Conservation (phyloP, 2,888 invertebrate species). For the Caradrina kadenii region DNA sequence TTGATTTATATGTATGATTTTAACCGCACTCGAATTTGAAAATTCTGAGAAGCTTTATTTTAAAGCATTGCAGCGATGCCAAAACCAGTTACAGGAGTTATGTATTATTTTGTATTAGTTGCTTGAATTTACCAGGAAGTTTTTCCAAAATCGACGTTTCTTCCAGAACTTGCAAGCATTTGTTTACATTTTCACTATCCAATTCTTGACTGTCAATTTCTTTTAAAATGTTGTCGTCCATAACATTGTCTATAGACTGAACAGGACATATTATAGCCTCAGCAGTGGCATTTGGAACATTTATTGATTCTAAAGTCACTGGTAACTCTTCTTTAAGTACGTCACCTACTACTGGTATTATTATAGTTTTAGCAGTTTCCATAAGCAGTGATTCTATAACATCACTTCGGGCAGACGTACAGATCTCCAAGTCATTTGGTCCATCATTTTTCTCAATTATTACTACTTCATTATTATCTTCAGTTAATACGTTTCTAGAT, state of each 20-base stretch:
- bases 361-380: conserved; percentile 38
- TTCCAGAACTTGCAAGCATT: background rate
- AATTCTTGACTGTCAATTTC: background rate
- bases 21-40: background rate
- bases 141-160: background rate
- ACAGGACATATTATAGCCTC: background rate
- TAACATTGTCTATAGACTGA: background rate
- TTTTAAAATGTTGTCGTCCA: background rate
- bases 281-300: background rate
- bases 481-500: background rate
- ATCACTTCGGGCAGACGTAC: background rate
- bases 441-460: background rate
- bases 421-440: background rate
- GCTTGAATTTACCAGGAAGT: conserved; percentile 24
- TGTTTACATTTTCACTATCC: background rate
- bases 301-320: background rate
- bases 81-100: background rate
- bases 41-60: background rate
- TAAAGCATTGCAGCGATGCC: background rate
- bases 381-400: conserved; percentile 28
- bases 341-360: conserved; percentile 30
- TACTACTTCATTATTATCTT: background rate
- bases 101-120: background rate
- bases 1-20: background rate
- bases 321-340: conserved; percentile 11